Evolutionary conservation across 2,888 invertebrate species (phyloP), one percentile per base, ranked within the genome.

Genomic region (Monopis laevigella): DNA sequence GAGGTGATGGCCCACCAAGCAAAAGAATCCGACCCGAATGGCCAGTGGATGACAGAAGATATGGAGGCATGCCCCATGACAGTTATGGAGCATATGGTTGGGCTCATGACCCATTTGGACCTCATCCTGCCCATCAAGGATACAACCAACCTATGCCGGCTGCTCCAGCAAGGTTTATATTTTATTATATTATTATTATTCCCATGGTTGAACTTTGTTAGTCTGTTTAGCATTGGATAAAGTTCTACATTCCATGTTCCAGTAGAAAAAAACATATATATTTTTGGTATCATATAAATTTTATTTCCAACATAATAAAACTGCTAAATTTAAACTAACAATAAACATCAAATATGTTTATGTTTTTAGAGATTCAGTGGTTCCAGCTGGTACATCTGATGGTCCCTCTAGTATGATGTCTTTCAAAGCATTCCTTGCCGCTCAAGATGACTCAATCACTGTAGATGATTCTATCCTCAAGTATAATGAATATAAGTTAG

Each of bases 401-500:
- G 94, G 95, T 0, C 96, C 96, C 54, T 93, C 97, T 0, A 90
- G 95, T 0, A 95, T 98, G 93, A 90, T 98, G 88, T 90, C 96
- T 1, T 93, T 99, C 70, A 98, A 98, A 75, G 93, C 96, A 51
- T 99, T 97, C 71, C 83, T 99, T 43, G 92, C 91, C 24, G 93
- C 96, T 10, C 97, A 98, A 68, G 98, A 99, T 69, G 99, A 99
- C 72, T 90, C 92, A 48, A 98, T 99, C 54, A 96, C 97, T 26
- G 98, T 98, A 53, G 95, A 96, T 50, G 98, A 98, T 63, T 96
- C 97, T 2, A 89, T 98, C 49, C 88, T 89, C 59, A 97, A 97
- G 65, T 99, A 98, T 80, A 96, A 96, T 72, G 98, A 98, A 62
- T 99, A 99, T 81, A 99, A 99, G 75, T 82, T 94, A 58, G 98